A percentile compares a stretch with the other conserved stretches of the same genome.
phyloP scores from a whole-genome alignment of 2,888 invertebrate genomes.

The Melanophora roralis region DNA sequence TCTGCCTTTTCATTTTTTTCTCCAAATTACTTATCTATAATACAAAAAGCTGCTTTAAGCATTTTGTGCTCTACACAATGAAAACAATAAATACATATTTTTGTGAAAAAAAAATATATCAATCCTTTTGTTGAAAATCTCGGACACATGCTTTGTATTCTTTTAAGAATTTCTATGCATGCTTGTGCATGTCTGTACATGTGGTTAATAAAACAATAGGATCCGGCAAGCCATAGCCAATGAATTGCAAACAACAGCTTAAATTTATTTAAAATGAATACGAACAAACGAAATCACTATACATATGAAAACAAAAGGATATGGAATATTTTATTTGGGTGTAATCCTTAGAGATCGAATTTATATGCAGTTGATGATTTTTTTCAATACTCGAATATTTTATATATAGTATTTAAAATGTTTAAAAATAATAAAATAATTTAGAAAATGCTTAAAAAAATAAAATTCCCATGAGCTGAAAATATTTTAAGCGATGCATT shows the following conservation, averaged over 20 bases:
- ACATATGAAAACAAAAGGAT: constrained; percentile 43
- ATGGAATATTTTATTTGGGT: constrained; percentile 24
- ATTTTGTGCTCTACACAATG: not conserved
- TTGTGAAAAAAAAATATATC: constrained; percentile 26
- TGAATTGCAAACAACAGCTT: constrained; percentile 32
- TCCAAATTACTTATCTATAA: constrained; percentile 41
- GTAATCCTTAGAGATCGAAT: not conserved
- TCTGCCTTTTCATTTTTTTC: not conserved
- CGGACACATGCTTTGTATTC: constrained; percentile 39
- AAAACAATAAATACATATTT: too few species aligned
- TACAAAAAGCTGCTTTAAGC: constrained; percentile 24
- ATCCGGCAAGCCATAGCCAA: constrained; percentile 41
- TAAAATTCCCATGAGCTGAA: too few species aligned
- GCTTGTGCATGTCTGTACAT: not conserved
- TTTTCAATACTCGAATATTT: too few species aligned
- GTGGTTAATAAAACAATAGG: constrained; percentile 40
- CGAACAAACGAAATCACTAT: constrained; percentile 34
- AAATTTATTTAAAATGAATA: constrained; percentile 44
- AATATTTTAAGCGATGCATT: too few species aligned
- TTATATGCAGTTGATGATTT: too few species aligned
- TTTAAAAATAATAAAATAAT: too few species aligned
- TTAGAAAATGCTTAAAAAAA: too few species aligned
- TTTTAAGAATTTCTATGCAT: not conserved
- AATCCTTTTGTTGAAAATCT: constrained; percentile 56
- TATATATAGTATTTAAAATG: not conserved